Base-by-base conservation (phyloP, 2,797 vertebrate genomes). In the Sebastes variabilis region DNA sequence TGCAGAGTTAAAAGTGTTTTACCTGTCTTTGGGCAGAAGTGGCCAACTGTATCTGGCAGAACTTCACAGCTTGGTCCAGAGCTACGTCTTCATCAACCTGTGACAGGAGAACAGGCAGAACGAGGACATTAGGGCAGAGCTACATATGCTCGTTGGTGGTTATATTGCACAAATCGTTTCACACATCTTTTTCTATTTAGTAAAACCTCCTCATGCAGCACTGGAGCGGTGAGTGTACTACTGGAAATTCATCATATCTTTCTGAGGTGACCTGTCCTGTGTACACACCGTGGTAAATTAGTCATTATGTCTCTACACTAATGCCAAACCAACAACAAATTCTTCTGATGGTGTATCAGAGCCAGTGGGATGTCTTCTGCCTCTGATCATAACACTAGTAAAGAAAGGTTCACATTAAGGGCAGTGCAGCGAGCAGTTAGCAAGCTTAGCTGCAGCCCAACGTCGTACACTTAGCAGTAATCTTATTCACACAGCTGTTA, bases 41-140 rank as follows among this genome's bases (percentile, higher is more conserved):
- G 80, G 98, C 98, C 88, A 98, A 94, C 76, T 99, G 99, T 81
- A 98, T 96, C 94, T 99, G 99, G 91, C 99, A 99, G 95, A 99
- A 99, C 95, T 98, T 99, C 92, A 99, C 96, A 13, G 99, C 98
- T 92, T 99, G 99, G 85, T 99, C 98, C 93, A 99, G 93, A 5
- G 98, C 98, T 13, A 96, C 97, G 66, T 97, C 99, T 94, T 99
- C 99, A 25, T 99, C 99, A 77, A 99, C 99, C 98, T 99, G 93
- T 72, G 69, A 83, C 3, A 49, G 54, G 60, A 93, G 25, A 94
- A 65, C 2, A 86, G 68, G 11, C 13, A 75, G 70, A 83, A 71
- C 2, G 66, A 34, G 24, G 20, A 27, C 14, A 60, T 88, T 30
- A 89, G 66, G 36, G 25, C 20, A 59, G 27, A 77, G 55, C 12